Conservation (phyloP, 64 coral and sea anemone genomes). For the Catalaphyllia jardinei region DNA sequence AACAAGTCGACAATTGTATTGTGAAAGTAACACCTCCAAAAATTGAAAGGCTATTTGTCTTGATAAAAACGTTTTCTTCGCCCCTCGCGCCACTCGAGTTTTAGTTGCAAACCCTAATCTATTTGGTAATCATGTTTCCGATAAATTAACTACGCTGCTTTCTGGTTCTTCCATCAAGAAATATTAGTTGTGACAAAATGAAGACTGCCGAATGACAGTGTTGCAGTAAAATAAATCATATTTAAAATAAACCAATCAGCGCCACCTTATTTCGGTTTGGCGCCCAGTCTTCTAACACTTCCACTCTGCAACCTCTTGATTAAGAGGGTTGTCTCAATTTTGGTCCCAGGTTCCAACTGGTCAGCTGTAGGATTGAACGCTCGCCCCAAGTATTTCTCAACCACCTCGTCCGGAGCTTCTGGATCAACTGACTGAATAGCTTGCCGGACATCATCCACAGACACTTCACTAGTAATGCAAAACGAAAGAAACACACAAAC, state of each 20-base stretch:
- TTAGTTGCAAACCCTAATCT: background rate
- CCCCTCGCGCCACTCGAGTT: too few relatives aligned
- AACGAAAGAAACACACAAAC: background rate
- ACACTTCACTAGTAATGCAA: constrained; percentile 53
- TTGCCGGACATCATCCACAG: constrained; percentile 65
- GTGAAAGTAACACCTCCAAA: too few relatives aligned
- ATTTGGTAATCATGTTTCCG: background rate
- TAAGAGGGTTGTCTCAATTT: constrained; percentile 67
- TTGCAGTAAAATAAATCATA: background rate
- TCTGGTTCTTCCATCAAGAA: background rate
- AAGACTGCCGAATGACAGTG: background rate
- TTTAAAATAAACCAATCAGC: constrained; percentile 1
- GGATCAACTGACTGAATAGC: constrained; percentile 88
- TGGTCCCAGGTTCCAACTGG: constrained; percentile 53
- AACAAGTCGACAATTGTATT: too few relatives aligned
- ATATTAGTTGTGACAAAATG: background rate
- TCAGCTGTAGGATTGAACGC: constrained; percentile 56
- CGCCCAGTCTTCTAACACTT: constrained; percentile 88
- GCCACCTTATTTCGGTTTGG: constrained; percentile 43
- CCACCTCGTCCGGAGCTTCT: constrained; percentile 52
- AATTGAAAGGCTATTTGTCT: too few relatives aligned
- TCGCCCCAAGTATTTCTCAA: constrained; percentile 76
- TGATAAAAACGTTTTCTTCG: too few relatives aligned
- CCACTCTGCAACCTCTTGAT: constrained; percentile 87
- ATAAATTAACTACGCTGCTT: background rate